Evolutionary conservation across 2,113 vertebrate species (phyloP).

Genomic region (Lasiurus cinereus): DNA sequence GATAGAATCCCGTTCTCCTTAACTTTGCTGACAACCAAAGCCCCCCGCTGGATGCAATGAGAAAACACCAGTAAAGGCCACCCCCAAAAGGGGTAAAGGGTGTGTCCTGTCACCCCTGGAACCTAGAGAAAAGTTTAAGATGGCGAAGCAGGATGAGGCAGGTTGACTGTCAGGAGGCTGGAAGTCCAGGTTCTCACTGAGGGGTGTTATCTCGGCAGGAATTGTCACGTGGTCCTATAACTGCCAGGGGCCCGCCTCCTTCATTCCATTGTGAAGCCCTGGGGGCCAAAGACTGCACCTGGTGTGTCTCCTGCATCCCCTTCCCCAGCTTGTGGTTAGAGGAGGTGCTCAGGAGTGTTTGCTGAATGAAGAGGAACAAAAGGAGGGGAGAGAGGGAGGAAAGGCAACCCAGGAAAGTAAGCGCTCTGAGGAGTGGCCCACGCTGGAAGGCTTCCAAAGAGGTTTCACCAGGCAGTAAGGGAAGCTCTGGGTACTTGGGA

Average conservation of each 20-base stretch:
- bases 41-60: not conserved
- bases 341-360: not conserved
- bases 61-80: not conserved
- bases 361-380: not conserved
- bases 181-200: not conserved
- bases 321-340: not conserved
- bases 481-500: not conserved
- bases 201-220: not conserved
- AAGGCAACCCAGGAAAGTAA: not conserved
- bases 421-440: not conserved
- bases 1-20: not conserved
- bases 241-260: not conserved
- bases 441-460: not conserved
- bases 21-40: not conserved
- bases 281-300: no score
- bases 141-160: not conserved
- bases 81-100: rapidly evolving
- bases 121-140: not conserved
- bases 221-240: rapidly evolving
- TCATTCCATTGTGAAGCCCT: not conserved
- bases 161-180: not conserved
- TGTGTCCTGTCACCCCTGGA: not conserved
- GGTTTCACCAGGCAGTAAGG: not conserved
- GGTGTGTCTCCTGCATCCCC: not conserved
- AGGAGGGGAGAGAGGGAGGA: no score